Base-by-base conservation (phyloP, 2,888 invertebrate species). In the Cerceris rybyensis region DNA sequence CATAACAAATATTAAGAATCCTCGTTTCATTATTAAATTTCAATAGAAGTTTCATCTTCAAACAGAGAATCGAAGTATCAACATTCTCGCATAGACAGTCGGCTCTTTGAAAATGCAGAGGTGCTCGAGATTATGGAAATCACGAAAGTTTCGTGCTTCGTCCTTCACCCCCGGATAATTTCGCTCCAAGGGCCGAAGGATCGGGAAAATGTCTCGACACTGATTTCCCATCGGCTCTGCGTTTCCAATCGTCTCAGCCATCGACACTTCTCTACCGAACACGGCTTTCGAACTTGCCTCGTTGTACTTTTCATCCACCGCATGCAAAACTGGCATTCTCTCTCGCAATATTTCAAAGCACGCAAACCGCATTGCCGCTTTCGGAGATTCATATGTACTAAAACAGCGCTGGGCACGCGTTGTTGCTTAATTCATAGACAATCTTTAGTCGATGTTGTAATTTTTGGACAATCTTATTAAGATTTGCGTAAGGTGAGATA, bases 21-120 rank as follows among this genome's bases (percentile, higher is more conserved):
- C 14, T 11, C 6, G 2, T 0, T 7, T 13, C 41, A 55, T 41
- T 28, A n/a, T 17, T 42, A 7, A 13, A 54, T 13, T 39, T 9
- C 39, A 16, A 46, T 42, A 9, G 11, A 11, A 60, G 13, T 9
- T 11, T 11, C 49, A 14, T 16, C 2, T 42, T 54, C 13, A 43
- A 70, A 50, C 61, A 61, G 49, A 61, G 80, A 72, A 72, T 17
- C 75, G 39, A 74, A 55, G 70, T 42, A 70, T 60, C 57, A 28
- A 64, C 61, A 73, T 74, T 81, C 68, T 16, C 69, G 60, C 63
- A 55, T 58, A 59, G 54, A 43, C 70, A 59, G 55, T 54, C 63
- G 57, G 11, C 42, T 46, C 59, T 16, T 66, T 28, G 60, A 58
- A 50, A 73, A 64, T 52, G 57, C 79, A 55, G 65, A 70, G 49